phyloP scores from a whole-genome alignment of 1,140 invertebrate species.

The Lineus longissimus region DNA sequence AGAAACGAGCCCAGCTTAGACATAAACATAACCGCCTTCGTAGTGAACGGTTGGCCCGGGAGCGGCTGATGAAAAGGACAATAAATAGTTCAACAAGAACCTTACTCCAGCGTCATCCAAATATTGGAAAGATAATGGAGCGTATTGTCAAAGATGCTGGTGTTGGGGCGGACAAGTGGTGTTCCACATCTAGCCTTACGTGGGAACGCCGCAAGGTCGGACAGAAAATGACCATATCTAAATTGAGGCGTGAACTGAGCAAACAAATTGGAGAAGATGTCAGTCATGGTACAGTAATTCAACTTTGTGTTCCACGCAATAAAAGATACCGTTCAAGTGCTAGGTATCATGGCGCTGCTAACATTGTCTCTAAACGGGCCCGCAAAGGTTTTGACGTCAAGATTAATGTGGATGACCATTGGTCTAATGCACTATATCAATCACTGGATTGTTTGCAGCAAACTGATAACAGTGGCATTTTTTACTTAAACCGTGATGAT shows the following conservation, averaged over 20 bases:
- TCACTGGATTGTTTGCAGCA: neutral
- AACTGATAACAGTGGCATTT: neutral
- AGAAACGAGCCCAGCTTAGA: neutral
- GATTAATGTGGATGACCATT: constrained; percentile 1
- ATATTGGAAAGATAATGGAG: neutral
- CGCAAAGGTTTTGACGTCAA: constrained; percentile 3
- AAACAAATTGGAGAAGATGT: neutral
- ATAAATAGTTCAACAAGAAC: neutral
- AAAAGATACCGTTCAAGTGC: neutral
- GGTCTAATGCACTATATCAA: constrained; percentile 4
- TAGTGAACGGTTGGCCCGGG: neutral
- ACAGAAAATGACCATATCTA: constrained; percentile 1
- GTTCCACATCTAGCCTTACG: neutral
- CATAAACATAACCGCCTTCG: neutral
- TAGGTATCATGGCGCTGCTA: neutral
- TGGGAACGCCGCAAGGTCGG: constrained; percentile 1
- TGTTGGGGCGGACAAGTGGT: constrained; percentile 1
- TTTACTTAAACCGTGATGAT: constrained; percentile 4
- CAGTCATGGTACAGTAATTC: neutral
- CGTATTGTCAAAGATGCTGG: constrained; percentile 1
- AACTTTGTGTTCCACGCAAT: constrained; percentile 3
- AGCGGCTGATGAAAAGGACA: neutral
- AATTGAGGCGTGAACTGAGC: neutral
- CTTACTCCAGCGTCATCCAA: neutral
- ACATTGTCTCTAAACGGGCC: neutral